Percentiles rank a stretch among this genome's conserved stretches.
phyloP scores from a whole-genome alignment of 2,797 vertebrate genomes.

The Thalassophryne amazonica region DNA sequence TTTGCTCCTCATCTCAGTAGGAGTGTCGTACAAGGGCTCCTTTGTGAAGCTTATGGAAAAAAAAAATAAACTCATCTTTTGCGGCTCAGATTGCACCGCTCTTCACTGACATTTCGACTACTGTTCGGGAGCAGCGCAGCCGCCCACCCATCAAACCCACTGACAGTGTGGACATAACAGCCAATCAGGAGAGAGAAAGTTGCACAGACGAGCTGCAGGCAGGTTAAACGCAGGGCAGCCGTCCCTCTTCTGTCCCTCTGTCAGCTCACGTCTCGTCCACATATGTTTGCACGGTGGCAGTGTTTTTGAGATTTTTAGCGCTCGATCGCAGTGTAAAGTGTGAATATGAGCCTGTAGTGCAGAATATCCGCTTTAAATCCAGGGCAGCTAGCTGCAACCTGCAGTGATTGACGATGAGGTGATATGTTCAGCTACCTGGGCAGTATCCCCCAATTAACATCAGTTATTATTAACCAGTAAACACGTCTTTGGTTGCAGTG shows the following conservation, averaged over 20 bases:
- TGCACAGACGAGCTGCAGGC: neutral
- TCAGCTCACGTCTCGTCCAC: too few species aligned
- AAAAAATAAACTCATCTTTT: slow-evolving; percentile 32
- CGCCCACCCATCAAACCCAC: neutral
- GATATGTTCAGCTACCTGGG: too few species aligned
- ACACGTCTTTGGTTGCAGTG: too few species aligned
- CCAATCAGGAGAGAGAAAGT: neutral
- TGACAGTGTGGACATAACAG: slow-evolving; percentile 1
- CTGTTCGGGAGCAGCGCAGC: slow-evolving; percentile 1
- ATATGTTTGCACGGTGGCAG: too few species aligned
- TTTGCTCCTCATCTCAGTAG: slow-evolving; percentile 3
- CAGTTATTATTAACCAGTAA: too few species aligned
- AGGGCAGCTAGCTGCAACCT: too few species aligned
- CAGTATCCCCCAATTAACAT: too few species aligned
- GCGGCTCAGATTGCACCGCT: slow-evolving; percentile 12
- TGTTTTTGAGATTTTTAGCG: too few species aligned
- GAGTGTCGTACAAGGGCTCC: slow-evolving; percentile 34
- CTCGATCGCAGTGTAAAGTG: too few species aligned
- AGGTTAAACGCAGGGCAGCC: slow-evolving; percentile 16
- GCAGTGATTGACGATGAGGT: too few species aligned
- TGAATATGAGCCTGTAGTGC: too few species aligned
- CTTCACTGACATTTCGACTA: slow-evolving; percentile 30
- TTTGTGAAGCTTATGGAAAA: slow-evolving; percentile 20
- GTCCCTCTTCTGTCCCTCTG: neutral
- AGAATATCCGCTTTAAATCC: too few species aligned